Evolutionary conservation across 1,140 invertebrate genomes (phyloP).

Genomic region (Mesaphorura yosii): DNA sequence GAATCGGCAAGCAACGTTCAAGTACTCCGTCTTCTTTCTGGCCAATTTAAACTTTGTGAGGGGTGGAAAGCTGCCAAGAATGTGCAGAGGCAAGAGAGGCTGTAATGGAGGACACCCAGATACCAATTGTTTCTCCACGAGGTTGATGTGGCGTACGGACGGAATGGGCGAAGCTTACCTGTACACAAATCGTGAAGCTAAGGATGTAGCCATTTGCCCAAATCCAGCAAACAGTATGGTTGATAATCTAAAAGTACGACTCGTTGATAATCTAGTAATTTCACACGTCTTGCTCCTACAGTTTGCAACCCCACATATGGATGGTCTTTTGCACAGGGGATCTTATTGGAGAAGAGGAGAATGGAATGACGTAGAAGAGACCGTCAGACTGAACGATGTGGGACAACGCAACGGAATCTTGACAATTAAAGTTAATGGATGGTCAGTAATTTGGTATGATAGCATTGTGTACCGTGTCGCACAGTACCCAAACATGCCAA

Average conservation of each 20-base stretch:
- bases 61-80: slow-evolving; percentile 18
- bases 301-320: slow-evolving; percentile 12
- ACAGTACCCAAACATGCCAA: slow-evolving; percentile 10
- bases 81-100: slow-evolving; percentile 8
- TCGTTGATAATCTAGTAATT: too few relatives aligned
- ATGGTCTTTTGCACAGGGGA: slow-evolving; percentile 9
- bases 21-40: slow-evolving; percentile 16
- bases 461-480: slow-evolving; percentile 15
- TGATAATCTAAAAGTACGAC: too few relatives aligned
- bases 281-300: too few relatives aligned
- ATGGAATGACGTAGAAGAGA: slow-evolving; percentile 12
- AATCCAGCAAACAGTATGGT: slow-evolving; percentile 4
- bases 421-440: slow-evolving; percentile 12
- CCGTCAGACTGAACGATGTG: slow-evolving; percentile 6
- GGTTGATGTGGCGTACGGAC: slow-evolving; percentile 19
- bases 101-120: slow-evolving; percentile 13
- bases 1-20: slow-evolving; percentile 6
- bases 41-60: slow-evolving; percentile 18
- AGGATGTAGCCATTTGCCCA: slow-evolving; percentile 10
- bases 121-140: slow-evolving; percentile 16
- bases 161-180: slow-evolving; percentile 10
- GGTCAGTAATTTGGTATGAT: slow-evolving; percentile 12
- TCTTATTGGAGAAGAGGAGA: not conserved
- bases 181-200: slow-evolving; percentile 13
- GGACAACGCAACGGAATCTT: slow-evolving; percentile 13